Base-by-base conservation (phyloP, 2,888 invertebrate species). In the Bellardia bayeri region DNA sequence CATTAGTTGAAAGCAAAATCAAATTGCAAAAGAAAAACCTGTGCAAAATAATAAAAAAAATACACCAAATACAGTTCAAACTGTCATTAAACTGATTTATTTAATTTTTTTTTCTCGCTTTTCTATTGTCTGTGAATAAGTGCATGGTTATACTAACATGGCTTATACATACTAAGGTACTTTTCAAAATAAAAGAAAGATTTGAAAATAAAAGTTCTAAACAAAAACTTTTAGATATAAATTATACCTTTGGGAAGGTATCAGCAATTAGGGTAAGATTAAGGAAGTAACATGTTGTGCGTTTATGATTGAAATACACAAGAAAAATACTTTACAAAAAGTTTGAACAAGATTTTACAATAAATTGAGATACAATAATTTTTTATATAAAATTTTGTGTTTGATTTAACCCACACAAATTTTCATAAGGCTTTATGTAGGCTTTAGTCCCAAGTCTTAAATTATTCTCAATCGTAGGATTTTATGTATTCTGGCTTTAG, bases 101-200 rank as follows among this genome's bases (percentile, higher is more conserved):
- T 30, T 72, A 5, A 30, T 40, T 64, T 14, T 72, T 45, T 13
- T 14, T 11, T 56, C n/a, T 49, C 9, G 23, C 16, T 58, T 61
- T 61, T 49, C 40, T 51, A 61, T 80, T 80, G 23, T 71, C 71
- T 69, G 76, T 3, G 40, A 76, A 37, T 64, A 54, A 76, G 40
- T 64, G 37, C 37, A 13, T 56, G 56, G 6, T 2, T 16, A 9
- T 23, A 30, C 30, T 14, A 54, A 40, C 5, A 40, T 9, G 63
- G 14, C 23, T 64, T 14, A 40, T 11, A 51, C 8, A 40, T 11
- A 51, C 8, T 23, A 37, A 64, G 4, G 6, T 37, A n/a, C 13
- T 7, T 1, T 37, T 63, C 0, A 3, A 37, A 37, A 23, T 4
- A 30, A 58, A 30, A 9, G 9, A 30, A 30, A 58, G 58, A 58